phyloP scores from a whole-genome alignment of 2,113 vertebrate genomes.

The Tachuris rubrigastra region DNA sequence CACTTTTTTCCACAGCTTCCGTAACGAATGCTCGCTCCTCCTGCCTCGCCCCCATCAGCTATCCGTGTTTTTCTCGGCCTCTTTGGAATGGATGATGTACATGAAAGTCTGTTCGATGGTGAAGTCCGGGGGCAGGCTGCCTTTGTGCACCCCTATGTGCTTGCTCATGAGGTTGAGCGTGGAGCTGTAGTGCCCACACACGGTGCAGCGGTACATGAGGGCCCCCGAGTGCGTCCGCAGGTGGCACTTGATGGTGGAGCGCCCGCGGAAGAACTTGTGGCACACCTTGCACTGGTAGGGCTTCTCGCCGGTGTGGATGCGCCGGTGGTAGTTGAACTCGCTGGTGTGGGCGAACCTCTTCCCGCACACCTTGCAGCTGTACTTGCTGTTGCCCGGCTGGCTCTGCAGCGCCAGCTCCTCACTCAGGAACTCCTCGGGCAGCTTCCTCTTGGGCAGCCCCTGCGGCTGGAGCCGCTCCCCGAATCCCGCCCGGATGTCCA shows the following conservation, averaged over 20 bases:
- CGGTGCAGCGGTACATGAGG: constrained; percentile 96
- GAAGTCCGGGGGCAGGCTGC: constrained; percentile 91
- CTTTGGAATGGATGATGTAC: constrained; percentile 98
- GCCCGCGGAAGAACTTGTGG: constrained; percentile 95
- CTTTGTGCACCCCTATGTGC: constrained; percentile 93
- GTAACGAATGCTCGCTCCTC: neutral
- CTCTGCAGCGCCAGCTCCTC: constrained; percentile 66
- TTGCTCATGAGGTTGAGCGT: constrained; percentile 97
- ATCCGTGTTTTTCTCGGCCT: constrained; percentile 82
- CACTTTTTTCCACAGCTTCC: neutral
- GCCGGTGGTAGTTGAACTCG: constrained; percentile 96
- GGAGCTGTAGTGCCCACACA: constrained; percentile 94
- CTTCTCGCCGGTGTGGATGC: constrained; percentile 96
- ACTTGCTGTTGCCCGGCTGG: constrained; percentile 83
- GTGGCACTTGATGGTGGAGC: constrained; percentile 99
- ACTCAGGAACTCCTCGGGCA: constrained; percentile 65
- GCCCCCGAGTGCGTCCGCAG: constrained; percentile 96
- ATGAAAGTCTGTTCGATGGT: constrained; percentile 99
- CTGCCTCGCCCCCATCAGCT: constrained; percentile 76
- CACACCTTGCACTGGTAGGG: constrained; percentile 99
- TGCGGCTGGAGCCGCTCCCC: constrained; percentile 46
- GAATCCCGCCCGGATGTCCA: constrained; percentile 61
- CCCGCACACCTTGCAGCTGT: constrained; percentile 93
- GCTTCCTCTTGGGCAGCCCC: constrained; percentile 73
- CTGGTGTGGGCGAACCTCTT: constrained; percentile 96